Evolutionary conservation across 1,140 invertebrate genomes (phyloP).

Genomic region (Idris sp.): DNA sequence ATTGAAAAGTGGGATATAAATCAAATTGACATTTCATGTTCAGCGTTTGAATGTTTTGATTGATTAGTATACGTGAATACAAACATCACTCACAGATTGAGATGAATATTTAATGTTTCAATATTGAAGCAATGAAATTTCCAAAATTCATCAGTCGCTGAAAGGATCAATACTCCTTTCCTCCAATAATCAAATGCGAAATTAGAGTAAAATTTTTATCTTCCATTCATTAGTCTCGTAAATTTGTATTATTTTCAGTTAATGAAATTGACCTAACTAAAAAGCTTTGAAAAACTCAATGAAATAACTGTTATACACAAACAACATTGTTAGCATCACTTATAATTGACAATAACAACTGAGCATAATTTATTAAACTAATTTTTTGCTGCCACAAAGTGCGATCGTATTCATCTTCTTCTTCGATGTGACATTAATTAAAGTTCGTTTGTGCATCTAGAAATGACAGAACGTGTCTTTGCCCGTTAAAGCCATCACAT

Average conservation of each 20-base stretch:
- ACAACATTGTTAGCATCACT: conserved; percentile 21
- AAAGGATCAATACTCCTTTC: not conserved
- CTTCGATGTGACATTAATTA: conserved; percentile 62
- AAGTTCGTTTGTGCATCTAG: conserved; percentile 60
- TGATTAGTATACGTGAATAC: conserved; percentile 10
- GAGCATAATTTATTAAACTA: conserved; percentile 56
- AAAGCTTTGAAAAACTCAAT: too few species aligned
- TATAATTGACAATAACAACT: conserved; percentile 52
- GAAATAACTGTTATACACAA: too few species aligned
- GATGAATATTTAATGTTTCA: conserved; percentile 10
- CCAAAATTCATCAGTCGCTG: not conserved
- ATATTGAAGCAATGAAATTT: conserved; percentile 21
- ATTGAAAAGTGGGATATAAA: too few species aligned
- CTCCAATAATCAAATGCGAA: too few species aligned
- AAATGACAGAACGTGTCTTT: conserved; percentile 53
- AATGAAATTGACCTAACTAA: too few species aligned
- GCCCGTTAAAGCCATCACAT: conserved; percentile 58
- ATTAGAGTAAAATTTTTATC: too few species aligned
- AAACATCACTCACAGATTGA: conserved; percentile 21
- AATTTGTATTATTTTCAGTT: too few species aligned
- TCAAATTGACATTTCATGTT: conserved; percentile 8
- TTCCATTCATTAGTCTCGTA: too few species aligned
- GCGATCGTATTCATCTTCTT: conserved; percentile 55
- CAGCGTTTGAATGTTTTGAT: conserved; percentile 21
- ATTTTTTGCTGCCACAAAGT: conserved; percentile 52